Base-by-base conservation (phyloP, 1,140 invertebrate species). In the Zaprionus capensis region DNA sequence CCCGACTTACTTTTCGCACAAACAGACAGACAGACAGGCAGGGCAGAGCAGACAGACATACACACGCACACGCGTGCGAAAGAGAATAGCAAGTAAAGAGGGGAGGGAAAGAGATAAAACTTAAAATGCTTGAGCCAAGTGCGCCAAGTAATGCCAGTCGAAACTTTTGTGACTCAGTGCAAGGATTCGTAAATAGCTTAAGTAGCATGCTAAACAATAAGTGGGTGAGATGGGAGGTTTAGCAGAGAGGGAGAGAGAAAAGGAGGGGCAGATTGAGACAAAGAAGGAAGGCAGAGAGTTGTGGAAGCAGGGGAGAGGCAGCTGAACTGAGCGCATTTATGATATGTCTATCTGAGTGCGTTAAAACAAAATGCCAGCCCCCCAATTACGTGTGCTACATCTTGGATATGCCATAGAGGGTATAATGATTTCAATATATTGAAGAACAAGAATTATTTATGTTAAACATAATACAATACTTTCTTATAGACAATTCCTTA, bases 161-260 rank as follows among this genome's bases (percentile, higher is more conserved):
- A 65, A 86, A 82, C 31, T 71, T 76, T 65, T 65, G 53, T 56
- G 72, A 53, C 66, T 62, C 49, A 69, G n/a, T 69, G 66, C 65
- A 58, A 24, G 56, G 73, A 71, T 71, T 71, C 62, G 34, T 65
- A 76, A 71, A 76, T 69, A 61, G 71, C 82, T 70, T 57, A 61
- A 86, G 85, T 83, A 80, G 79, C 78, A 58, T 80, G 80, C 82
- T 72, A 82, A 71, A 59, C 66, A 70, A 76, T 76, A 71, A 44
- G 44, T 74, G 49, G 28, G 36, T 0, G 58, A 26, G 31, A 6
- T 36, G 17, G 36, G n/a, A 44, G 41, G 14, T 5, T 41, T 17
- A 5, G 2, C 38, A 17, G 41, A 31, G 28, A 24, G 26, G 31
- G 34, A 12, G 4, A 7, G n/a, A 56, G 7, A 31, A 7, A 7